phyloP scores from a whole-genome alignment of 2,888 invertebrate genomes.

The Dasysyrphus albostriatus region DNA sequence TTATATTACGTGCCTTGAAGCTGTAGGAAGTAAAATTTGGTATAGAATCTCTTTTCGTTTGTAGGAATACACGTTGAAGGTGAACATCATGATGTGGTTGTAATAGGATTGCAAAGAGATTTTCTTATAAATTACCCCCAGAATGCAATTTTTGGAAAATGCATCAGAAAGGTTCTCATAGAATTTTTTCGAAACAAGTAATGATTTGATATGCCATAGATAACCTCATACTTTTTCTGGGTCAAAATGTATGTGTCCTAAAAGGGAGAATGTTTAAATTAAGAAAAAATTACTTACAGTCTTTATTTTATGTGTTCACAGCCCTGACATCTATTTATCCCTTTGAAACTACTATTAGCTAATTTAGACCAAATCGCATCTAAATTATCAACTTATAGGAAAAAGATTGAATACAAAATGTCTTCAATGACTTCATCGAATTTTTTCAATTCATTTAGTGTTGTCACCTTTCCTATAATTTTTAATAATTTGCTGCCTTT shows the following conservation, averaged over 20 bases:
- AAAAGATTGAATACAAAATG: too few relatives aligned
- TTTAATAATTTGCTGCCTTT: too few relatives aligned
- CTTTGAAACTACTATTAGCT: too few relatives aligned
- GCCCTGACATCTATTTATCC: too few relatives aligned
- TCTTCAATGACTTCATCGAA: too few relatives aligned
- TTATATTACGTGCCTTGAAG: constrained; percentile 37
- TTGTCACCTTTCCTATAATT: too few relatives aligned
- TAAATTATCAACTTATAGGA: too few relatives aligned
- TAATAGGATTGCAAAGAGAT: constrained; percentile 20
- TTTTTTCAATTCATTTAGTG: too few relatives aligned
- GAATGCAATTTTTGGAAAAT: constrained; percentile 12
- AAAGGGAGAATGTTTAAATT: background rate
- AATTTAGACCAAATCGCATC: too few relatives aligned
- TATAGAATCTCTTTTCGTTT: constrained; percentile 7
- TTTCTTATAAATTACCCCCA: constrained; percentile 13
- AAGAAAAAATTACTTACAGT: too few relatives aligned
- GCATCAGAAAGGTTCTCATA: background rate
- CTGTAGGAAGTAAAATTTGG: constrained; percentile 12
- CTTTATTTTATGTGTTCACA: too few relatives aligned
- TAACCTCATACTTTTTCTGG: background rate
- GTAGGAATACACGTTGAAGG: background rate
- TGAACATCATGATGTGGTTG: constrained; percentile 22
- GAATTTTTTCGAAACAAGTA: background rate
- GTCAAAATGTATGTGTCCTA: background rate
- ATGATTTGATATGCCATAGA: background rate